These are phyloP conservation scores for Lucilia sericata DNA, from an alignment of 1,140 invertebrate genomes.

Conservation along the genomic window DNA sequence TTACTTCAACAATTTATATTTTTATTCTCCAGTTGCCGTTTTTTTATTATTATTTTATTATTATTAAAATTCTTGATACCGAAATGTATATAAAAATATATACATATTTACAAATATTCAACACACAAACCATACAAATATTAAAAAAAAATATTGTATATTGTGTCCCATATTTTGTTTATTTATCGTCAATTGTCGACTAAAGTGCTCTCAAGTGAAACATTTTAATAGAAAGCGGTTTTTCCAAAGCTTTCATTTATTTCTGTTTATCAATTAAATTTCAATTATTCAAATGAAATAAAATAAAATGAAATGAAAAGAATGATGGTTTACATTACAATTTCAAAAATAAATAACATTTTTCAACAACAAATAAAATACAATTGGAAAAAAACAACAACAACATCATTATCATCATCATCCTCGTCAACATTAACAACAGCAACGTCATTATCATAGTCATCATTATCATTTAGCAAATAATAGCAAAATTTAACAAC, in stretches of 20 bases:
- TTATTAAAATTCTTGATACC: no score
- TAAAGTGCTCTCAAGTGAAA: slow-evolving; percentile 49
- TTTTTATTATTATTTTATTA: no score
- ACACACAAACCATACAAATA: no score
- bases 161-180: slow-evolving; percentile 34
- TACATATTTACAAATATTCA: no score
- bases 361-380: not conserved
- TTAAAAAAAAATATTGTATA: not conserved
- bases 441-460: not conserved
- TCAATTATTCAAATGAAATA: slow-evolving; percentile 40
- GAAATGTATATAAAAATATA: no score
- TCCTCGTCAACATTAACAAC: not conserved
- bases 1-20: no score
- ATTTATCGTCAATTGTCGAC: slow-evolving; percentile 34
- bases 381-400: not conserved
- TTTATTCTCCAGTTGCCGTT: no score
- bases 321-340: slow-evolving; percentile 34
- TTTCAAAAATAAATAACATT: slow-evolving; percentile 12
- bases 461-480: not conserved
- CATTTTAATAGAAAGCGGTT: slow-evolving; percentile 49
- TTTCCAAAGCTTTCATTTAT: slow-evolving; percentile 39
- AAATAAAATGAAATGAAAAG: not conserved
- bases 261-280: slow-evolving; percentile 43
- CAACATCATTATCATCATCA: not conserved
- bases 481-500: not conserved